Conservation (phyloP, 2,113 vertebrate species). For the Pachyramphus minor region DNA sequence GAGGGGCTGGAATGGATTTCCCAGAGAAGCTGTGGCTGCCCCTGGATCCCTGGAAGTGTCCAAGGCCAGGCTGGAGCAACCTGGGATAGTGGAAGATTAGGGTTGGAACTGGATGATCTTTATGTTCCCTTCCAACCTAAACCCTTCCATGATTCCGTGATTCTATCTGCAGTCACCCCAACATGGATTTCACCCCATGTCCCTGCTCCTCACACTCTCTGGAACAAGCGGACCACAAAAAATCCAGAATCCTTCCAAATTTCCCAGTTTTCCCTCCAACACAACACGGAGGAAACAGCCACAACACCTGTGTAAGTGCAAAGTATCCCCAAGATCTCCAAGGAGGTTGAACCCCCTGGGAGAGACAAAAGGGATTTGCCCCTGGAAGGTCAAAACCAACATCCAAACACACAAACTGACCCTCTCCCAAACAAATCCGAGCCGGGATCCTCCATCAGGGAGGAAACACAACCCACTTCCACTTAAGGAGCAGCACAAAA, state of each 20-base stretch:
- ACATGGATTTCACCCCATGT: neutral
- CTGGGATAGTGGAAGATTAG: neutral
- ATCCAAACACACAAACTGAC: neutral
- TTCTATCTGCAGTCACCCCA: neutral
- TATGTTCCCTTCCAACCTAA: no score
- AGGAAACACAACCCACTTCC: neutral
- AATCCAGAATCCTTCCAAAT: neutral
- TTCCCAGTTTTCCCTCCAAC: neutral
- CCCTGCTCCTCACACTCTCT: neutral
- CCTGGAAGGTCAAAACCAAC: neutral
- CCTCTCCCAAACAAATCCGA: neutral
- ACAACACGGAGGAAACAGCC: rapidly evolving
- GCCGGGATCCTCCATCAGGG: neutral
- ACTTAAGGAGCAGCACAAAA: neutral
- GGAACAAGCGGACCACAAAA: rapidly evolving
- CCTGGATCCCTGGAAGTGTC: no score
- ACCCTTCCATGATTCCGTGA: neutral
- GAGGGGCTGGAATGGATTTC: no score
- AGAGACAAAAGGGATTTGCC: rapidly evolving
- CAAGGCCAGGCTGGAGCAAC: neutral
- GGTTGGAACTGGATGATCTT: neutral
- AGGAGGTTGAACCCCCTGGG: rapidly evolving
- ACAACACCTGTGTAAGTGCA: rapidly evolving
- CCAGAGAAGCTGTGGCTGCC: no score
- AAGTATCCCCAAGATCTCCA: rapidly evolving